Evolutionary conservation across 37 sponge, comb jelly and placozoan genomes (phyloP).

Genomic region (Geodia barretti): DNA sequence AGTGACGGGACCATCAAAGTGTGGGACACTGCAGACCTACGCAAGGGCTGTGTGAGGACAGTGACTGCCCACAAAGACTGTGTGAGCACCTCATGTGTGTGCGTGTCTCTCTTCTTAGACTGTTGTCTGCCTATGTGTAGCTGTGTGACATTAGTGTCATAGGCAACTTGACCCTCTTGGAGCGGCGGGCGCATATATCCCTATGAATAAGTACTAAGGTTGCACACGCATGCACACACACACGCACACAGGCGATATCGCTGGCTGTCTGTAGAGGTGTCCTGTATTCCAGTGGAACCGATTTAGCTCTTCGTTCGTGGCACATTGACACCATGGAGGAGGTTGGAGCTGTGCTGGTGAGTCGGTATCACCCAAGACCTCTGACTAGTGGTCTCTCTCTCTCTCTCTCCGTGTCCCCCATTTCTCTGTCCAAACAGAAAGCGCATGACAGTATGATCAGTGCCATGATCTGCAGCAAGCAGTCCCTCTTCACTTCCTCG

Average conservation of each 20-base stretch:
- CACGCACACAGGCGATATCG: conserved; percentile 60
- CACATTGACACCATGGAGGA: conserved; percentile 59
- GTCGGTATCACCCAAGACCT: too few relatives aligned
- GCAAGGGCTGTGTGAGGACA: conserved; percentile 85
- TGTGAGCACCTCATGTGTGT: too few relatives aligned
- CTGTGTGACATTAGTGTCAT: not conserved
- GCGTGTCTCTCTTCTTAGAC: too few relatives aligned
- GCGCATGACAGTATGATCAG: conserved; percentile 77
- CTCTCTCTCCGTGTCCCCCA: not conserved
- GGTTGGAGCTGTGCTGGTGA: conserved; percentile 56
- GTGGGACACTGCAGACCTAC: conserved; percentile 83
- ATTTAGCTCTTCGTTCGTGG: conserved; percentile 80
- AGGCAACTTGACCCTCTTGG: not conserved
- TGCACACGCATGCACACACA: not conserved
- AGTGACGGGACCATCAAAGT: conserved; percentile 88
- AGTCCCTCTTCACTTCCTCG: conserved; percentile 73
- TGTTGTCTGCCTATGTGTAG: not conserved
- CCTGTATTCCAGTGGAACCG: conserved; percentile 83
- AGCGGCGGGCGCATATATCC: too few relatives aligned
- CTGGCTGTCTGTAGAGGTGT: conserved; percentile 63
- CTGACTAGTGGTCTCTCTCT: not conserved
- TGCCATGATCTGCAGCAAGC: conserved; percentile 71
- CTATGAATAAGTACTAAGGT: too few relatives aligned
- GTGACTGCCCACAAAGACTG: conserved; percentile 77
- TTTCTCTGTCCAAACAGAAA: conserved; percentile 16